Conservation (phyloP, 2,113 vertebrate genomes). For the Nyctereutes procyonoides region DNA sequence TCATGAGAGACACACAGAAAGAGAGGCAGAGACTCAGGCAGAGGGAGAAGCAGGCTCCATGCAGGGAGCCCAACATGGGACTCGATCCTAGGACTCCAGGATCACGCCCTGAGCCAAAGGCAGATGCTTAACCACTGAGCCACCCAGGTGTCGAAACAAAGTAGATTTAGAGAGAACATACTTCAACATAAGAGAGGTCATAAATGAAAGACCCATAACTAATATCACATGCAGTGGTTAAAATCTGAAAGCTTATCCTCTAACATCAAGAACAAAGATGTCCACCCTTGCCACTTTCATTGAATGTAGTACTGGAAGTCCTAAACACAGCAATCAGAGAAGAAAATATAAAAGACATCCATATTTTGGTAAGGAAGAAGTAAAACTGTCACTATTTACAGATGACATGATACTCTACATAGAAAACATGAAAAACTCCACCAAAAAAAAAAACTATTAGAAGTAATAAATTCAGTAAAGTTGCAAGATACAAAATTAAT, state of each 20-base stretch:
- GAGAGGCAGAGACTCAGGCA: too few species aligned
- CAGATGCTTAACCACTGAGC: too few species aligned
- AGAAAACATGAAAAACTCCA: not conserved
- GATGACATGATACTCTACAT: not conserved
- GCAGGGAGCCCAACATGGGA: too few species aligned
- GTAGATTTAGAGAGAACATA: not conserved
- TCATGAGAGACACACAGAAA: too few species aligned
- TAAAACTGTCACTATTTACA: not conserved
- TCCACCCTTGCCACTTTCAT: not conserved
- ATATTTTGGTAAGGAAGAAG: not conserved
- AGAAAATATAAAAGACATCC: not conserved
- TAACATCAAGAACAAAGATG: not conserved
- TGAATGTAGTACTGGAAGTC: not conserved
- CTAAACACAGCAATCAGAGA: not conserved
- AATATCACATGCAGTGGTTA: not conserved
- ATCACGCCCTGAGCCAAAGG: too few species aligned
- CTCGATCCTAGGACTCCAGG: too few species aligned
- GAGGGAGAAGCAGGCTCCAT: too few species aligned
- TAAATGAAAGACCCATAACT: not conserved
- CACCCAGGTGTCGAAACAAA: not conserved
- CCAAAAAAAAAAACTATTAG: not conserved
- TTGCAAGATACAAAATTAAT: not conserved
- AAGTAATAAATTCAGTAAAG: not conserved
- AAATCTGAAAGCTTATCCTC: not conserved
- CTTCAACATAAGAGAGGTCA: not conserved